Conservation (phyloP, 2,888 invertebrate genomes). For the Pseudococcus viburni region DNA sequence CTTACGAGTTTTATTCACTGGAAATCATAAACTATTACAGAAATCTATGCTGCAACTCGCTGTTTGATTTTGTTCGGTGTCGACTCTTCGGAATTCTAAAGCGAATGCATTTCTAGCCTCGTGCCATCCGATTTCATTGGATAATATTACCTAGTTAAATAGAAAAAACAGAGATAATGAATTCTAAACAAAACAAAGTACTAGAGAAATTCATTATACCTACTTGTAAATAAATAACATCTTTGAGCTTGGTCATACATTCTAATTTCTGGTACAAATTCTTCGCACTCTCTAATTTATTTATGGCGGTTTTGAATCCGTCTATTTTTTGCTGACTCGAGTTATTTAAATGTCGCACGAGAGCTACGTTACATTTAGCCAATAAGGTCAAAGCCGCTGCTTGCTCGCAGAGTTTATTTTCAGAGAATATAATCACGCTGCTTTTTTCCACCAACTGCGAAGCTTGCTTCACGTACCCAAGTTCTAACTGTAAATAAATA, state of each 20-base stretch:
- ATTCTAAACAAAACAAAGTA: not conserved
- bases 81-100: conserved; percentile 76
- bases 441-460: conserved; percentile 57
- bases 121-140: conserved; percentile 81
- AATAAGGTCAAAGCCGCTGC: conserved; percentile 51
- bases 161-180: not conserved
- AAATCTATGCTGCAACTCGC: conserved; percentile 57
- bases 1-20: not conserved
- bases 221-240: conserved; percentile 81
- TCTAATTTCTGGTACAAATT: conserved; percentile 59
- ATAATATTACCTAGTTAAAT: conserved; percentile 78
- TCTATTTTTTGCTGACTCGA: conserved; percentile 45
- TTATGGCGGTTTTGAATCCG: conserved; percentile 36
- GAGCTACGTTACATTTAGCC: conserved; percentile 59
- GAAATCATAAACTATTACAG: conserved; percentile 53
- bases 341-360: conserved; percentile 9
- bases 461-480: conserved; percentile 59
- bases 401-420: conserved; percentile 59
- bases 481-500: conserved; percentile 51
- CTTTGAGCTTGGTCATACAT: conserved; percentile 79
- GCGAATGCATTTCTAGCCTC: conserved; percentile 86
- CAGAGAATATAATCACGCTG: conserved; percentile 60
- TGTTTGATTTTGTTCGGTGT: conserved; percentile 55
- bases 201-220: conserved; percentile 67
- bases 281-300: conserved; percentile 57